Evolutionary conservation across 2,113 vertebrate genomes (phyloP).

Genomic region (Terrapene triunguis): DNA sequence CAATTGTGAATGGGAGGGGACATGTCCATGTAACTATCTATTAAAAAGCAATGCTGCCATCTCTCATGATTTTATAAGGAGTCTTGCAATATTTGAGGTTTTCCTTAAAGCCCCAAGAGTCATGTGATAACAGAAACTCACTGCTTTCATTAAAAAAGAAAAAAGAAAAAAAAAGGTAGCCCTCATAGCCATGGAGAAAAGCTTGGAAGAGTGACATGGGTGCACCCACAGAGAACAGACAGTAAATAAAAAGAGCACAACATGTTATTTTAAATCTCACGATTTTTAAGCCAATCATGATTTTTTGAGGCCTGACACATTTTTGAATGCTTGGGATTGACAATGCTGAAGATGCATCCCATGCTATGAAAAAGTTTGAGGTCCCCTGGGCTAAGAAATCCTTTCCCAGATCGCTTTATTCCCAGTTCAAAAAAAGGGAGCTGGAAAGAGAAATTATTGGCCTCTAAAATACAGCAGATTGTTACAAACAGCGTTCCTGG

Average conservation of each 20-base stretch:
- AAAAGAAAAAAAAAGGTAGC: not conserved
- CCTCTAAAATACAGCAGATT: not conserved
- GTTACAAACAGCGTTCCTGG: not conserved
- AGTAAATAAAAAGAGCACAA: fast-evolving
- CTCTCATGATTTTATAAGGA: not conserved
- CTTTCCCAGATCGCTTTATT: not conserved
- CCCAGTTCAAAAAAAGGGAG: not conserved
- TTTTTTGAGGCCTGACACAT: not conserved
- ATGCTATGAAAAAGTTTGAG: not conserved
- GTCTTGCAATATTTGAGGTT: not conserved
- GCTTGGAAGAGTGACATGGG: fast-evolving
- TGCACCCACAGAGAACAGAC: not conserved
- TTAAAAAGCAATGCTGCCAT: not conserved
- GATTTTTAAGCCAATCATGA: no score
- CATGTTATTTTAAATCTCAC: not conserved
- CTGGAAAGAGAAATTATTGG: not conserved
- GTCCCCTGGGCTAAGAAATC: not conserved
- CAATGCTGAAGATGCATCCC: fast-evolving
- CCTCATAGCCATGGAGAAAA: not conserved
- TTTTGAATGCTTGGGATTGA: fast-evolving
- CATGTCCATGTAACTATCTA: not conserved
- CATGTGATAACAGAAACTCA: not conserved
- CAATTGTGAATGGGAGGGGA: not conserved
- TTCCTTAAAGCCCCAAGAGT: not conserved
- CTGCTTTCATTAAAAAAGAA: no score